Percentiles rank a stretch among this genome's conserved stretches.
Evolutionary conservation across 2,888 invertebrate species (phyloP).

Genomic region (Apodemia mormo): DNA sequence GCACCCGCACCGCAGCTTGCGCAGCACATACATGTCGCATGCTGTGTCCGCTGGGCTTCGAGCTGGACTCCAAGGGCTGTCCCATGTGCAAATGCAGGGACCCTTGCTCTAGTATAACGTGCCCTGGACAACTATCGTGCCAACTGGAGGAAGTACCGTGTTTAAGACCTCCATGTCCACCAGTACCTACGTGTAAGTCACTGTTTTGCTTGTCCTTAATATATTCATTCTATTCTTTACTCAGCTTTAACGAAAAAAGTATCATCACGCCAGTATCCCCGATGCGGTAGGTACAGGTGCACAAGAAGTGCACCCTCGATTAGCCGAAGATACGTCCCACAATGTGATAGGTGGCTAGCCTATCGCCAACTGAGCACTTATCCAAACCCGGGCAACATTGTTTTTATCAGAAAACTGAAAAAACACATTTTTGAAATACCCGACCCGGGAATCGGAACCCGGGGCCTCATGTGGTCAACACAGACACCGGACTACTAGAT

Average conservation of each 20-base stretch:
- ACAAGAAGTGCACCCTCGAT: no score
- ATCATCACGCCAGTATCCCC: no score
- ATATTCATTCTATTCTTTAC: not conserved
- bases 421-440: no score
- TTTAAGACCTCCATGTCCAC: slow-evolving; percentile 90
- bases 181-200: slow-evolving; percentile 88
- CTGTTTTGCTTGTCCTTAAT: not conserved
- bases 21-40: slow-evolving; percentile 92
- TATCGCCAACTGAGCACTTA: no score
- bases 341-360: no score
- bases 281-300: no score
- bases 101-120: slow-evolving; percentile 88
- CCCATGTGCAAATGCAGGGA: slow-evolving; percentile 91
- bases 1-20: slow-evolving; percentile 86
- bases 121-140: slow-evolving; percentile 89
- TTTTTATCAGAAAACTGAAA: no score
- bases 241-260: not conserved
- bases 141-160: slow-evolving; percentile 90
- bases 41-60: slow-evolving; percentile 92
- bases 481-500: no score
- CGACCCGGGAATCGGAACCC: no score
- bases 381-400: no score
- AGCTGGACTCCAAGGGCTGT: slow-evolving; percentile 86
- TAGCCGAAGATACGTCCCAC: no score
- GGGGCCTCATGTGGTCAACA: no score